Evolutionary conservation across 2,113 vertebrate species (phyloP), one percentile per base, ranked within the genome.

Genomic region (Cyprinodon brontotheroides): DNA sequence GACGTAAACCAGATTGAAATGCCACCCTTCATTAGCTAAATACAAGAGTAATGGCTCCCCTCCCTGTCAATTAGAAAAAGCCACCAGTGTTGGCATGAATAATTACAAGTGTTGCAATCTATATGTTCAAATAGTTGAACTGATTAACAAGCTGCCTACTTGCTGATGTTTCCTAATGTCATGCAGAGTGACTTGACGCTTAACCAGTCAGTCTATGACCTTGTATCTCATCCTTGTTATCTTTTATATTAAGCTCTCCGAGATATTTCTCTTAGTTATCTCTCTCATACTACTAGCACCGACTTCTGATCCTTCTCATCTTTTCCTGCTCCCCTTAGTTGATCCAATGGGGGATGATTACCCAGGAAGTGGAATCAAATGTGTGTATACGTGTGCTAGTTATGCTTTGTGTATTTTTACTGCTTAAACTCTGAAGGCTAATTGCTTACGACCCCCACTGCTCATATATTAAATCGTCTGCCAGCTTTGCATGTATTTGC

Each of bases 321-420:
- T 98, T 95, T 93, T 96, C 94, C 95, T 95, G 93, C 96, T 57
- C 50, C 94, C 93, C 95, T 87, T 94, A 99, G 97, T 98, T 90
- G 96, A 98, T 92, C 95, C 97, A 91, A 93, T 98, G 95, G 96
- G 95, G 79, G 97, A 98, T 96, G 96, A 96, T 96, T 98, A 92
- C 95, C 95, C 95, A 94, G 97, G 96, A 96, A 97, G 94, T 96
- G 97, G 95, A 97, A 94, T 93, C 95, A 99, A 98, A 99, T 99
- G 97, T 99, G 96, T 99, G 97, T 99, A 98, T 97, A 89, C 89
- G 93, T 92, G 89, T 91, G 91, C 72, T 89, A 87, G 83, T 71
- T 76, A 88, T 89, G 87, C 91, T 88, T 79, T 86, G 75, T 86
- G 59, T 84, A 67, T 79, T 39, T 86, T 72, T 87, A 91, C 94